Base-by-base conservation (phyloP, 1,140 invertebrate genomes). In the Sipha flava region DNA sequence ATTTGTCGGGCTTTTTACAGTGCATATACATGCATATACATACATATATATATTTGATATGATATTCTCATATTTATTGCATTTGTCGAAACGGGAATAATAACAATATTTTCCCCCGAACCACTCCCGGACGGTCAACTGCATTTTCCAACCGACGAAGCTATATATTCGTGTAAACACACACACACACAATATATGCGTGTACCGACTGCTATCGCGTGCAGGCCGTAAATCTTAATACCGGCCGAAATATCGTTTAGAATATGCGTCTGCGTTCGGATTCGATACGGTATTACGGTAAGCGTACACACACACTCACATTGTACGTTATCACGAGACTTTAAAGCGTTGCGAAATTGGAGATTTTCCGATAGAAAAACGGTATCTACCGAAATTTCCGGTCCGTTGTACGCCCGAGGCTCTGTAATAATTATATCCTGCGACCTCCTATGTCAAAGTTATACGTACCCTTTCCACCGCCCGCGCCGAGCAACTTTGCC, bases 1-100 rank as follows among this genome's bases (percentile, higher is more conserved):
- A 77, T 77, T 77, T 7, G 52, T 21, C 16, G 70, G 29, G 47
- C 9, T 77, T 59, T 77, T 18, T n/a, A 2, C 26, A 5, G 4
- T 29, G n/a, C 26, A 59, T 21, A 59, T 21, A 14, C 23, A 26
- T 59, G n/a, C n/a, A n/a, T n/a, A n/a, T n/a, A n/a, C n/a, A n/a
- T n/a, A n/a, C n/a, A n/a, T n/a, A n/a, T n/a, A n/a, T n/a, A n/a
- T n/a, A n/a, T n/a, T n/a, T n/a, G n/a, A n/a, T n/a, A n/a, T 64
- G 37, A 18, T 49, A n/a, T 49, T 49, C n/a, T 49, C n/a, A n/a
- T 77, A 59, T 75, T 75, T 75, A 75, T 75, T 57, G 52, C 72
- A 26, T 4, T 73, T 34, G 70, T 52, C 45, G 18, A 37, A 34
- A 72, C 2, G 9, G 47, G 12, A 37, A 64, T 64, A 21, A 64